A percentile compares a stretch with the other conserved stretches of the same genome.
Evolutionary conservation across 2,888 invertebrate species (phyloP).

Genomic region (Tethea ocularis): DNA sequence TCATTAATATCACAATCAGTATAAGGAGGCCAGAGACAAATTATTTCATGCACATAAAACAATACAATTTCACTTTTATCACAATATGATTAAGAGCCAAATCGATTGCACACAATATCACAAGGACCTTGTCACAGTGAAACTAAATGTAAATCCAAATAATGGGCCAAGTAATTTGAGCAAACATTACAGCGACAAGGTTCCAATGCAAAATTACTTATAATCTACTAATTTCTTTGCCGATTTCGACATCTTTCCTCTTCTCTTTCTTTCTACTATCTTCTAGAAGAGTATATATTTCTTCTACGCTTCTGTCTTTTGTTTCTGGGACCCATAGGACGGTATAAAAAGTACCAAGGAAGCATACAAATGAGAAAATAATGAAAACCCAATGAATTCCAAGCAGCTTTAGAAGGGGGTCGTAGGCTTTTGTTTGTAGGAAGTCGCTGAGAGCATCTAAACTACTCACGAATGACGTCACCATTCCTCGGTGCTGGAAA

Average conservation of each 20-base stretch:
- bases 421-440: slow-evolving; percentile 75
- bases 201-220: slow-evolving; percentile 34
- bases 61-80: slow-evolving; percentile 18
- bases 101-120: slow-evolving; percentile 6
- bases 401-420: slow-evolving; percentile 69
- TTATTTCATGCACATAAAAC: slow-evolving; percentile 14
- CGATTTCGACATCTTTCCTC: slow-evolving; percentile 63
- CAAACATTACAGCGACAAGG: slow-evolving; percentile 8
- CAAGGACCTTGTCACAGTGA: slow-evolving; percentile 11
- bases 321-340: slow-evolving; percentile 77
- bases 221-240: slow-evolving; percentile 66
- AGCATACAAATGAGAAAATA: slow-evolving; percentile 72
- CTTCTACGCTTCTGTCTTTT: slow-evolving; percentile 68
- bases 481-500: slow-evolving; percentile 75
- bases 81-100: slow-evolving; percentile 19
- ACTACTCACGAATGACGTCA: slow-evolving; percentile 74
- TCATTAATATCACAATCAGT: slow-evolving; percentile 54
- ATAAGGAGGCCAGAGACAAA: slow-evolving; percentile 33
- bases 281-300: slow-evolving; percentile 70
- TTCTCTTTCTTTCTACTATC: slow-evolving; percentile 68
- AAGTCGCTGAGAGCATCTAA: slow-evolving; percentile 75
- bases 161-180: slow-evolving; percentile 9
- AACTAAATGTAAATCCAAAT: slow-evolving; percentile 3
- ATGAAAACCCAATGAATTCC: slow-evolving; percentile 81
- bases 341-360: slow-evolving; percentile 72